These are phyloP conservation scores for Phataginus tetradactyla DNA, from an alignment of 2,797 vertebrate genomes.

Conservation along the genomic window DNA sequence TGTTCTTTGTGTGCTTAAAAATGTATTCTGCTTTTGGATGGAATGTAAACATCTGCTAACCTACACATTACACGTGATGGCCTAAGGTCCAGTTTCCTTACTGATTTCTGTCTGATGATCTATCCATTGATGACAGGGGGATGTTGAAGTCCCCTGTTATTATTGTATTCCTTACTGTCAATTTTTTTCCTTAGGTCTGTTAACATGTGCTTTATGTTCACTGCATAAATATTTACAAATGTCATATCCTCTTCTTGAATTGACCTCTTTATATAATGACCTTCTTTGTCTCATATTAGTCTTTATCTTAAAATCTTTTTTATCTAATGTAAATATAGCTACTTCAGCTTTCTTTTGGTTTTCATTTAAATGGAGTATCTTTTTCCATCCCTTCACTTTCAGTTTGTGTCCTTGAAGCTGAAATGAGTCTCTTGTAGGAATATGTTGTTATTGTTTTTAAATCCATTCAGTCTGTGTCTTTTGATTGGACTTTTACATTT, in stretches of 20 bases:
- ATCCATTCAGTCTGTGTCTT: background rate
- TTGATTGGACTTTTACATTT: background rate
- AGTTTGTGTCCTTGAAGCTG: too few species aligned
- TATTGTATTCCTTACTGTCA: background rate
- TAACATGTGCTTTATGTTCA: background rate
- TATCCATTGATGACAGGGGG: background rate
- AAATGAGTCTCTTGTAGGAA: too few species aligned
- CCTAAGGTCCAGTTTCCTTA: background rate
- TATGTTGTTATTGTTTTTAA: background rate
- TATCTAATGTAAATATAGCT: background rate
- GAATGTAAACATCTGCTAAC: background rate
- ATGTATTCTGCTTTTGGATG: background rate
- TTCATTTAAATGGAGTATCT: background rate
- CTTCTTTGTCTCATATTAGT: background rate
- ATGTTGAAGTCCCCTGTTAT: background rate
- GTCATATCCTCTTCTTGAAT: background rate
- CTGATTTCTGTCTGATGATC: background rate
- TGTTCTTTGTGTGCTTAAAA: background rate
- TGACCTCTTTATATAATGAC: background rate
- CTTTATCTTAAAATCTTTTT: background rate
- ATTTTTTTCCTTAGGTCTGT: background rate
- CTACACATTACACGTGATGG: background rate
- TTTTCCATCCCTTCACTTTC: background rate
- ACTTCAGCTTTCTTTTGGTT: background rate
- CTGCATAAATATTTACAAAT: background rate